These are phyloP conservation scores for Lysandra coridon DNA, from an alignment of 2,888 invertebrate species.

Conservation along the genomic window DNA sequence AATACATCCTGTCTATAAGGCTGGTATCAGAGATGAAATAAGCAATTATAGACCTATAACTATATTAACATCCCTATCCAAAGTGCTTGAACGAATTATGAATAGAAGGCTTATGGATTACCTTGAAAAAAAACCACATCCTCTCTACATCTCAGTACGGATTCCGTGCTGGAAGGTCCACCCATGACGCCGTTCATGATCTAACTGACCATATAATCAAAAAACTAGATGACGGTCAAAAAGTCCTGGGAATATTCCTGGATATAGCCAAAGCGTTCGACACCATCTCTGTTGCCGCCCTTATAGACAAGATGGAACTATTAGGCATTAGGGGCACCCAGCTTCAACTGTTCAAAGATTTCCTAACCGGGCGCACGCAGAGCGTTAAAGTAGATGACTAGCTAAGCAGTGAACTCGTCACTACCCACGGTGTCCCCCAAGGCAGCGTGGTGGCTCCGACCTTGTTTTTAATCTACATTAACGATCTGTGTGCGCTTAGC, in stretches of 20 bases:
- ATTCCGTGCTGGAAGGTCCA: neutral
- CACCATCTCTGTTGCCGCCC: neutral
- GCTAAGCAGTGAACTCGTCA: neutral
- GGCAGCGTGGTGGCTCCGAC: neutral
- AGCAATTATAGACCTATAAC: neutral
- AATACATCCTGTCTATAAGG: neutral
- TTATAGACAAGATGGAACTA: neutral
- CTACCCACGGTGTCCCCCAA: neutral
- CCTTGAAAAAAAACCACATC: neutral
- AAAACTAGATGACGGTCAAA: neutral
- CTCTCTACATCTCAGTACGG: neutral
- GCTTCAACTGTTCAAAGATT: neutral
- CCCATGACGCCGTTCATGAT: neutral
- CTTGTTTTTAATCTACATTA: neutral
- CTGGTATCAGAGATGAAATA: neutral
- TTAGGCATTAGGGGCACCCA: constrained; percentile 4
- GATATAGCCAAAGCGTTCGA: constrained; percentile 15
- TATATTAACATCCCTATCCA: neutral
- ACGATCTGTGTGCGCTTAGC: neutral
- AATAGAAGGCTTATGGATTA: neutral
- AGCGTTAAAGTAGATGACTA: neutral
- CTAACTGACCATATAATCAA: neutral
- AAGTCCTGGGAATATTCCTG: constrained; percentile 8
- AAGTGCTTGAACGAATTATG: neutral
- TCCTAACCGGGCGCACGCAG: neutral